A percentile compares a stretch with the other conserved stretches of the same genome.
These are phyloP conservation scores for Clarias macrocephalus DNA, from an alignment of 2,113 vertebrate species.

Conservation along the genomic window DNA sequence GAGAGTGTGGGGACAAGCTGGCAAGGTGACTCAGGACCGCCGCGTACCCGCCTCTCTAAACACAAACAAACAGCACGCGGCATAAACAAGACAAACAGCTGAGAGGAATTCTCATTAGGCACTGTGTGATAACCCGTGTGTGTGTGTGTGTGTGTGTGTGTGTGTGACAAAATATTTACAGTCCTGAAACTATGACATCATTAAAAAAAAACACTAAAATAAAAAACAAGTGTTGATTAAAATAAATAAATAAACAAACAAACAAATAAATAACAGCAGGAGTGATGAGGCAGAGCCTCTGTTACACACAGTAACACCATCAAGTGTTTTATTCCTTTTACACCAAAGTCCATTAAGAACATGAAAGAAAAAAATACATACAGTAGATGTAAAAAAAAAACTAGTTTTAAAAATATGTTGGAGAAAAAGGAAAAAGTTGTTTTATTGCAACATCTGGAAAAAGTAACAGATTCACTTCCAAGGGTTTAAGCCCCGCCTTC, in stretches of 20 bases:
- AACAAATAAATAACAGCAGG: too few relatives aligned
- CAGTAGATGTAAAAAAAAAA: too few relatives aligned
- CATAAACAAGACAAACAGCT: neutral
- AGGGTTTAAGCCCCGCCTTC: too few relatives aligned
- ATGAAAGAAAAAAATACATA: too few relatives aligned
- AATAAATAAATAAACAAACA: neutral
- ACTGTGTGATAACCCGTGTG: neutral
- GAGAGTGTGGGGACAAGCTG: slow-evolving; percentile 37
- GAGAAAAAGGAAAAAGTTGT: too few relatives aligned
- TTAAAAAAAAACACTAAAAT: neutral
- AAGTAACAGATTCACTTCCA: too few relatives aligned
- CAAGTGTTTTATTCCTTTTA: neutral
- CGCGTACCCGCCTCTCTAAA: too few relatives aligned
- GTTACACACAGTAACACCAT: neutral
- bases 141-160: neutral
- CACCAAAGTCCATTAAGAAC: neutral
- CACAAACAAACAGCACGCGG: neutral
- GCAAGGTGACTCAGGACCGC: slow-evolving; percentile 40
- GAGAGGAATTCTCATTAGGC: neutral
- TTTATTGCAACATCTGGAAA: too few relatives aligned
- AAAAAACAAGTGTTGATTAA: neutral
- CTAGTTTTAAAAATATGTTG: too few relatives aligned
- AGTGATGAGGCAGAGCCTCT: neutral
- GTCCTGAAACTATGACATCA: too few relatives aligned
- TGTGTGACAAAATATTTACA: neutral